These are phyloP conservation scores for Chromoteleia sp. DNA, from an alignment of 2,888 invertebrate species.

Conservation along the genomic window DNA sequence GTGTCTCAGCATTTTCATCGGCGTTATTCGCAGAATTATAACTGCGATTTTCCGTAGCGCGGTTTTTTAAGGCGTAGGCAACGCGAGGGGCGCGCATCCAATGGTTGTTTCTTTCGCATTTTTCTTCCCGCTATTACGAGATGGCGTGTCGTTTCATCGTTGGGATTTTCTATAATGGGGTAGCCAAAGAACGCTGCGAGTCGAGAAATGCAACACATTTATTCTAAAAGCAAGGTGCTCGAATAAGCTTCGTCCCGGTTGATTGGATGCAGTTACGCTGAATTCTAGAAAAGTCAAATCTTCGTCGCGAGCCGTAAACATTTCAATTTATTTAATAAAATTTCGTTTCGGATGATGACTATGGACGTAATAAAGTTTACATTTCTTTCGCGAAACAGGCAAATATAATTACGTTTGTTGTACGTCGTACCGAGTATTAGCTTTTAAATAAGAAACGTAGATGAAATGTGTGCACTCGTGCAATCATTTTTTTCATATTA, in stretches of 20 bases:
- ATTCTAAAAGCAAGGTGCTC: constrained; percentile 49
- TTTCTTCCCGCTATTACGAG: constrained; percentile 45
- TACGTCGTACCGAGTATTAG: constrained; percentile 1
- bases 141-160: constrained; percentile 55
- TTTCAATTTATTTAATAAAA: constrained; percentile 44
- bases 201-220: constrained; percentile 54
- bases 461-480: too few relatives aligned
- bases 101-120: constrained; percentile 54
- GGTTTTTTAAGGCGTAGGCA: constrained; percentile 36
- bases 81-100: constrained; percentile 38
- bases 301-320: constrained; percentile 28
- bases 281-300: constrained; percentile 48
- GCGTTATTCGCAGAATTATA: constrained; percentile 58
- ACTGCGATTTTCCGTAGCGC: constrained; percentile 53
- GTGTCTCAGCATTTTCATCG: constrained; percentile 56
- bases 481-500: too few relatives aligned
- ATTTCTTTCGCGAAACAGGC: neutral
- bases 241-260: constrained; percentile 50
- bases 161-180: constrained; percentile 63
- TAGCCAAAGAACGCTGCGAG: constrained; percentile 42
- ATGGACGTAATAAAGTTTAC: constrained; percentile 39
- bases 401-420: constrained; percentile 2
- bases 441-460: neutral
- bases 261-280: constrained; percentile 54
- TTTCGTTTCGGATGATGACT: constrained; percentile 25